Conservation (phyloP, 1,140 invertebrate genomes). For the Lasioglossum baleicum region DNA sequence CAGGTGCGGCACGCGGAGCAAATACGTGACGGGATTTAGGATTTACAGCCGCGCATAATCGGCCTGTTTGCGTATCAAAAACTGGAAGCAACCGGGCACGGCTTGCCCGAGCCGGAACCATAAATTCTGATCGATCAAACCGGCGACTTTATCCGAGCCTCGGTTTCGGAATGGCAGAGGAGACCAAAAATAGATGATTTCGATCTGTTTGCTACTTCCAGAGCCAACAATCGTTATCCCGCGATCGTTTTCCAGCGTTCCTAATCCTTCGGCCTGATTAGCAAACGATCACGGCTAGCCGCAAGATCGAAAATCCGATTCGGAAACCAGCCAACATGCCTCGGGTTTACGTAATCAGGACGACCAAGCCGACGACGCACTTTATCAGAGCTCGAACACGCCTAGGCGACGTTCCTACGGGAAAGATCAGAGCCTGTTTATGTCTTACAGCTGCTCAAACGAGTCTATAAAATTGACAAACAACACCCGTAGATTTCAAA, state of each 20-base stretch:
- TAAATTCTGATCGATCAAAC: slow-evolving; percentile 14
- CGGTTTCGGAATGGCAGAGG: neutral
- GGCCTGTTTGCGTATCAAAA: too few species aligned
- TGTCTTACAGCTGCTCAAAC: neutral
- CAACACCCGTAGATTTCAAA: neutral
- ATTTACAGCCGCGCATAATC: too few species aligned
- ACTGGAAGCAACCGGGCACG: too few species aligned
- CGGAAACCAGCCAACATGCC: slow-evolving; percentile 8
- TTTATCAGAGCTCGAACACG: slow-evolving; percentile 1
- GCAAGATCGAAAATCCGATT: neutral
- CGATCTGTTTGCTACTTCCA: too few species aligned
- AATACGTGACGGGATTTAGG: too few species aligned
- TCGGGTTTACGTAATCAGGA: slow-evolving; percentile 12
- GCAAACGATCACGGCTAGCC: neutral
- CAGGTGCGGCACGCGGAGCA: too few species aligned
- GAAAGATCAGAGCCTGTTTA: neutral
- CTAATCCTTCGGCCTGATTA: neutral
- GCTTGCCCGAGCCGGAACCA: neutral
- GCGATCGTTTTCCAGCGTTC: too few species aligned
- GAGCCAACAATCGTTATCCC: neutral
- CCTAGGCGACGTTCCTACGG: neutral
- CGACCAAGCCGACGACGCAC: neutral
- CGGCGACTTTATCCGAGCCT: neutral
- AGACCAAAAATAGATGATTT: too few species aligned
- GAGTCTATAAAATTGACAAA: neutral